Conservation (phyloP, 1,140 invertebrate genomes). For the Aradophagus sp. region DNA sequence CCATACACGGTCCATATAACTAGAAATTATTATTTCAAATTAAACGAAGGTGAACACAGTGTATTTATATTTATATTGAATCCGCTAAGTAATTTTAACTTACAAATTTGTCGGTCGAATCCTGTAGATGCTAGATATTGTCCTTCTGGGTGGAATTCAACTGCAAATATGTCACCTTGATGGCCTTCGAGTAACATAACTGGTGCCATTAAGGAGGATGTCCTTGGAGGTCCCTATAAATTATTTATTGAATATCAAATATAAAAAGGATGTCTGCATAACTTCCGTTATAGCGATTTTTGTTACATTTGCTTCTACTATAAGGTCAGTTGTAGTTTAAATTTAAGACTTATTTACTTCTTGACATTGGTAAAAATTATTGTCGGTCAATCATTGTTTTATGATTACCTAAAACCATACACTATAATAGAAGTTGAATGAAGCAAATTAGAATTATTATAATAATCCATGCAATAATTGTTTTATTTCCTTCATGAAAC, state of each 20-base stretch:
- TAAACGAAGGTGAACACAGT: background rate
- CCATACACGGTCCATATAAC: constrained; percentile 98
- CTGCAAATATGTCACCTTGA: constrained; percentile 94
- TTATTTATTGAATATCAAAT: background rate
- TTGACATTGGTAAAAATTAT: background rate
- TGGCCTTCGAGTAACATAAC: constrained; percentile 99
- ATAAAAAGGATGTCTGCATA: no score
- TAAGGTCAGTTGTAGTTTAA: background rate
- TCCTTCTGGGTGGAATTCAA: constrained; percentile 97
- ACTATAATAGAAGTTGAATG: no score
- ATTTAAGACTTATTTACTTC: no score
- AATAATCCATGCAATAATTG: no score
- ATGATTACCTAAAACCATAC: no score
- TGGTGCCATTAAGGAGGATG: constrained; percentile 91
- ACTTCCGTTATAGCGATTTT: no score
- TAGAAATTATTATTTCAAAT: constrained; percentile 67
- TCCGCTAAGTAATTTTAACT: constrained; percentile 69
- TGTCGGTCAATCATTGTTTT: no score
- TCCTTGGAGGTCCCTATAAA: constrained; percentile 83
- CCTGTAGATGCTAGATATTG: constrained; percentile 94
- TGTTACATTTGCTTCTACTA: no score
- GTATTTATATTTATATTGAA: no score
- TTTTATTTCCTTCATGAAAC: no score
- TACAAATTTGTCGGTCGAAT: constrained; percentile 98
- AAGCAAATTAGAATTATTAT: no score